These are phyloP conservation scores for Ariolimax columbianus DNA, from an alignment of 2,888 invertebrate species.

Conservation along the genomic window DNA sequence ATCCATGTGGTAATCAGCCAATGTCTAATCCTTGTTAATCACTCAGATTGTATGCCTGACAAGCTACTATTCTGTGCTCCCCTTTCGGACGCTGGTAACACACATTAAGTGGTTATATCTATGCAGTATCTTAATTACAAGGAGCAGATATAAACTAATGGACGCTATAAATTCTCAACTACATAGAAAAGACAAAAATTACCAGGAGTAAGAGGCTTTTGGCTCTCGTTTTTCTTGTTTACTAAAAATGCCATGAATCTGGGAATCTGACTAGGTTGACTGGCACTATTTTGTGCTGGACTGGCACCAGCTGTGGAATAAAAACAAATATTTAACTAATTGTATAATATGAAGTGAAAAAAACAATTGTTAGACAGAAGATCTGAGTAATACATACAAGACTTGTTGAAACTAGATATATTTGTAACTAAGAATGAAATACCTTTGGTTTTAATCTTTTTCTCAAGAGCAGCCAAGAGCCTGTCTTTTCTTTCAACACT, in stretches of 20 bases:
- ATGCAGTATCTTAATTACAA: no score
- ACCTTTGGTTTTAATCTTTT: slow-evolving; percentile 64
- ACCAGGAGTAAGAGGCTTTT: slow-evolving; percentile 65
- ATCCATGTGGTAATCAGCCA: no score
- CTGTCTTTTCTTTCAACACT: slow-evolving; percentile 66
- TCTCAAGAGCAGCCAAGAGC: slow-evolving; percentile 66
- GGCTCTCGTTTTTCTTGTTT: slow-evolving; percentile 59
- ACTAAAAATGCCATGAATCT: slow-evolving; percentile 69
- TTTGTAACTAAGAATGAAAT: not conserved
- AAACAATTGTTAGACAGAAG: no score
- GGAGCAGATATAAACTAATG: no score
- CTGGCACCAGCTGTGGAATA: slow-evolving; percentile 16
- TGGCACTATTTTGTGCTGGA: slow-evolving; percentile 38
- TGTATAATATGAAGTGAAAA: not conserved
- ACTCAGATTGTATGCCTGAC: no score
- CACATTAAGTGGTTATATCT: no score
- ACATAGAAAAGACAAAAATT: no score
- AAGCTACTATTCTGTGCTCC: no score
- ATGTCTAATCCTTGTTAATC: no score
- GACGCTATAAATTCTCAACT: no score
- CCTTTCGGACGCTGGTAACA: no score
- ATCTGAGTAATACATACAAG: not conserved
- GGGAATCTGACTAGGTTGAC: slow-evolving; percentile 61
- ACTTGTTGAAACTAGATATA: no score
- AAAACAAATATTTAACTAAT: not conserved